Percentiles rank a stretch among this genome's conserved stretches.
Conservation (phyloP, 1,140 invertebrate species). For the Trichogramma pretiosum region DNA sequence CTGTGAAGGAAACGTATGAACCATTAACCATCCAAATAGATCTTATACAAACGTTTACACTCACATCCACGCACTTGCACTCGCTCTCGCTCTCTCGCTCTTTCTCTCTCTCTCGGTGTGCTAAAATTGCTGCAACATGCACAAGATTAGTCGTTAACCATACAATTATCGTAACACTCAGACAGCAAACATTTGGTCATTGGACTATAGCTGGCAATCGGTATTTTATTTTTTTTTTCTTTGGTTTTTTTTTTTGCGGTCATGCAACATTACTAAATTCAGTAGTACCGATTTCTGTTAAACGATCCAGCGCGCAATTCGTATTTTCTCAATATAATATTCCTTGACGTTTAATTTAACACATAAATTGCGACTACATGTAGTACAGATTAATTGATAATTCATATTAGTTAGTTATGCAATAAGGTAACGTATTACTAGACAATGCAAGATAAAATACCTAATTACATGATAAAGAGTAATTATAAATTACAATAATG, state of each 20-base stretch:
- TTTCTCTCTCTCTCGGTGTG: not conserved
- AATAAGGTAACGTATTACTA: conserved; percentile 49
- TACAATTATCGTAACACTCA: no score
- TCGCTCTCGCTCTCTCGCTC: conserved; percentile 6
- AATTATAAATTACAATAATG: conserved; percentile 49
- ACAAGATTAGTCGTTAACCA: no score
- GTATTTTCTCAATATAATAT: conserved; percentile 18
- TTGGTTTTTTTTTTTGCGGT: not conserved
- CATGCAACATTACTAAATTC: not conserved
- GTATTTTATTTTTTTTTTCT: conserved; percentile 18
- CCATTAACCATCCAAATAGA: no score
- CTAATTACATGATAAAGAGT: conserved; percentile 48
- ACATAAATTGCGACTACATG: conserved; percentile 48
- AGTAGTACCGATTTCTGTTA: not conserved
- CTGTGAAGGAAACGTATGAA: no score
- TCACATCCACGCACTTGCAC: no score
- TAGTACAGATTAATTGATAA: conserved; percentile 48
- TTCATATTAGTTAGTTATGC: conserved; percentile 48
- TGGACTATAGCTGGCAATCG: no score
- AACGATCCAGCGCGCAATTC: not conserved
- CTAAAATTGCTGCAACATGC: no score
- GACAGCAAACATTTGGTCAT: no score
- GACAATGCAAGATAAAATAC: conserved; percentile 49
- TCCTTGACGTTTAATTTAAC: conserved; percentile 29
- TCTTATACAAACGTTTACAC: no score